Conservation (phyloP, 1,140 invertebrate species). For the Pararge aegeria region DNA sequence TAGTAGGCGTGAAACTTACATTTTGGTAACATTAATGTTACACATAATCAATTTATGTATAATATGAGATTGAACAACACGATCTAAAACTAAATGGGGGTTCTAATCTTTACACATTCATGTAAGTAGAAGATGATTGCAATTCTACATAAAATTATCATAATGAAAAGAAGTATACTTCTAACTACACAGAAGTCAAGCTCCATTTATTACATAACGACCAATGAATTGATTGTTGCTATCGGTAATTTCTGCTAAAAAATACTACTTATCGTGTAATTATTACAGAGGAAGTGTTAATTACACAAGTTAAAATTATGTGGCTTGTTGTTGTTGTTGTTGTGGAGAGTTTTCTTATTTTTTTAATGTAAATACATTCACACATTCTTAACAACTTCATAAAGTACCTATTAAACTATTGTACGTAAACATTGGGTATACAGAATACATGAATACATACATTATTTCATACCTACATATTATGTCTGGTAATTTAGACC, state of each 20-base stretch:
- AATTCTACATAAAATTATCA: not conserved
- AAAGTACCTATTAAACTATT: not conserved
- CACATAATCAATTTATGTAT: conserved; percentile 34
- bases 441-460: conserved; percentile 1
- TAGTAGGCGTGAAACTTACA: conserved; percentile 42
- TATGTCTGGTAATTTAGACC: conserved; percentile 51
- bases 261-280: too few relatives aligned
- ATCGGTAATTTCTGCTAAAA: too few relatives aligned
- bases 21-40: conserved; percentile 33
- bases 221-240: too few relatives aligned
- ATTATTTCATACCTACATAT: not conserved
- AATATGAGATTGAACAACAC: conserved; percentile 68
- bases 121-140: not conserved
- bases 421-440: conserved; percentile 1
- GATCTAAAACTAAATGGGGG: conserved; percentile 36
- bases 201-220: too few relatives aligned
- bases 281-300: too few relatives aligned
- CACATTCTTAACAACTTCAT: not conserved
- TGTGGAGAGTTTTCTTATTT: too few relatives aligned
- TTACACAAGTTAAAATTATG: too few relatives aligned
- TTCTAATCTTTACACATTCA: conserved; percentile 6
- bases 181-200: too few relatives aligned
- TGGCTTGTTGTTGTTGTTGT: too few relatives aligned
- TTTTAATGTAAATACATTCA: not conserved
- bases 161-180: too few relatives aligned